Conservation (phyloP, 2,888 invertebrate genomes). For the Dorcus hopei region DNA sequence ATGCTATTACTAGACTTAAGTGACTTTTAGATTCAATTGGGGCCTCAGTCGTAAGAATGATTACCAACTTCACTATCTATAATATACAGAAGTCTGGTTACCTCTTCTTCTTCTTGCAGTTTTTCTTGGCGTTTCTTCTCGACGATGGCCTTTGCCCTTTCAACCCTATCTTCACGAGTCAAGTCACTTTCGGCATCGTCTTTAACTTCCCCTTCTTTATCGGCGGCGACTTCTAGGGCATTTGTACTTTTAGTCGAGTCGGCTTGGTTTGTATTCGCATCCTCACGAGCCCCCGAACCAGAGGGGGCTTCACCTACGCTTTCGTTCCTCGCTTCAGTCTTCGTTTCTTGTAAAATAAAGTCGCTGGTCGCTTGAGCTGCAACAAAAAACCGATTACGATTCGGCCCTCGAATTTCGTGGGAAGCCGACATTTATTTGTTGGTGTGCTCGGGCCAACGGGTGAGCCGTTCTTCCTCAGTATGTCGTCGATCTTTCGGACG, state of each 20-base stretch:
- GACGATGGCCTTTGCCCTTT: slow-evolving; percentile 64
- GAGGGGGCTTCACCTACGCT: too few species aligned
- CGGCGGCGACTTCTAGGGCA: neutral
- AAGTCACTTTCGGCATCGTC: slow-evolving; percentile 1
- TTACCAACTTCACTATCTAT: too few species aligned
- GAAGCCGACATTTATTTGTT: neutral
- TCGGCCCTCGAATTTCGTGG: too few species aligned
- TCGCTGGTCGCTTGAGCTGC: too few species aligned
- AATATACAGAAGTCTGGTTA: slow-evolving; percentile 28
- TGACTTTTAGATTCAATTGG: too few species aligned
- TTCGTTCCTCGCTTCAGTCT: too few species aligned
- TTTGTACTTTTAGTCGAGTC: neutral
- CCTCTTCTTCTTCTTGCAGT: slow-evolving; percentile 65
- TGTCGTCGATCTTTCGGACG: slow-evolving; percentile 61
- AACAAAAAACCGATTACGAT: too few species aligned
- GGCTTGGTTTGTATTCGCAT: too few species aligned
- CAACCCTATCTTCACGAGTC: slow-evolving; percentile 57
- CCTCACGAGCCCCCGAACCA: too few species aligned
- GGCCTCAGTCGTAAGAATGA: too few species aligned
- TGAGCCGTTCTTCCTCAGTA: slow-evolving; percentile 55
- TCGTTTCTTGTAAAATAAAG: too few species aligned
- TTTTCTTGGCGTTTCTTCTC: slow-evolving; percentile 65
- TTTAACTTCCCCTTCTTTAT: neutral
- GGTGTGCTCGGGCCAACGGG: neutral
- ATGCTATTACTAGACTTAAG: neutral